Percentiles rank a stretch among this genome's conserved stretches.
phyloP scores from a whole-genome alignment of 2,888 invertebrate genomes.

The Pecten maximus region DNA sequence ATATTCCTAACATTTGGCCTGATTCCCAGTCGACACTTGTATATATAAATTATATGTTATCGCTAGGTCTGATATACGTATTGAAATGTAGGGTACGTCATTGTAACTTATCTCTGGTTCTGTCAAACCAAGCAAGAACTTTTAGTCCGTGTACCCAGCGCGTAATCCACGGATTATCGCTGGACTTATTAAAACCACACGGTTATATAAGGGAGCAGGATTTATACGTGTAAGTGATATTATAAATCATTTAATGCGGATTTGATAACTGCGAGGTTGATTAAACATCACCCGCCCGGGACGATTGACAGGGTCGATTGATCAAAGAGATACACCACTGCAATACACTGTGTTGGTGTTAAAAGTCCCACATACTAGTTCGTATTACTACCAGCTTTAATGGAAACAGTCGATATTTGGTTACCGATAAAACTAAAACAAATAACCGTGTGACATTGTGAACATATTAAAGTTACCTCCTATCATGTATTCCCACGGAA shows the following conservation, averaged over 20 bases:
- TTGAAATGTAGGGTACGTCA: neutral
- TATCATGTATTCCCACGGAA: neutral
- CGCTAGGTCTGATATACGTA: neutral
- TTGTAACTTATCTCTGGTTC: conserved; percentile 8
- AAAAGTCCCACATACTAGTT: neutral
- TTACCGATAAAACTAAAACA: neutral
- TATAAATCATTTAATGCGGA: neutral
- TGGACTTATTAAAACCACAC: neutral
- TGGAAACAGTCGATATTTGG: neutral
- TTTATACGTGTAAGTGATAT: neutral
- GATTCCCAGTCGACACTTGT: neutral
- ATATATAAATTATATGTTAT: conserved; percentile 28
- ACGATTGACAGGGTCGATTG: neutral
- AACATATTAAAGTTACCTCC: neutral
- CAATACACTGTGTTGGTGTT: neutral
- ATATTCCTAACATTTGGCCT: neutral
- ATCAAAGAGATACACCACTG: neutral
- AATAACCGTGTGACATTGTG: neutral
- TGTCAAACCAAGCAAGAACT: conserved; percentile 5
- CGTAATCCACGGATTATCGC: neutral
- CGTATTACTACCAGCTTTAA: neutral
- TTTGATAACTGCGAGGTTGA: neutral
- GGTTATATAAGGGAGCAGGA: neutral
- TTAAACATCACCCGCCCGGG: neutral
- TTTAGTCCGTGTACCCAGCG: neutral